A percentile compares a stretch with the other conserved stretches of the same genome.
Evolutionary conservation across 2,797 vertebrate species (phyloP).

Genomic region (Tragelaphus eurycerus): DNA sequence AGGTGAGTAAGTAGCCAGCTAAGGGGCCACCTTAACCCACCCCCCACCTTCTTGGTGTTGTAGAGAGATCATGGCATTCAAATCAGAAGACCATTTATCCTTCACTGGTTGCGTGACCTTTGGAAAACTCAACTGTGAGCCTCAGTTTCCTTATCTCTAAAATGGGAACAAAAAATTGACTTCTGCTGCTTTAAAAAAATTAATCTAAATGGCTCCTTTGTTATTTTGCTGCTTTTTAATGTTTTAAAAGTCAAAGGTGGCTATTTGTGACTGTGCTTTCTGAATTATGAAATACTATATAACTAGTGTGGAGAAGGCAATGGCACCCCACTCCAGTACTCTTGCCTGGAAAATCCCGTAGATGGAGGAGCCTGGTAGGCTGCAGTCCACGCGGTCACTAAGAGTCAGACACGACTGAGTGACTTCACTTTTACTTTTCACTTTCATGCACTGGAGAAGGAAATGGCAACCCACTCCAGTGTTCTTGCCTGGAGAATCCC

Average conservation of each 20-base stretch:
- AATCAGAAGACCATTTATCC: background rate
- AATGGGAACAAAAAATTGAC: background rate
- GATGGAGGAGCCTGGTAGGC: no score
- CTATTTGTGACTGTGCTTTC: background rate
- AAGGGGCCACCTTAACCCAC: background rate
- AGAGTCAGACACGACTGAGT: no score
- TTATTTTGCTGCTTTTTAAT: background rate
- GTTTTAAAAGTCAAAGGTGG: constrained; percentile 6
- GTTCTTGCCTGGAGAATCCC: no score
- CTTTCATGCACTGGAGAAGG: no score
- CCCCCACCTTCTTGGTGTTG: background rate
- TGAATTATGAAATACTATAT: background rate
- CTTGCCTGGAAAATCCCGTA: no score
- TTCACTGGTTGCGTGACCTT: background rate
- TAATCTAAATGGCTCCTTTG: background rate
- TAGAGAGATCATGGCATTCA: background rate
- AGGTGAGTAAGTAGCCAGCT: background rate
- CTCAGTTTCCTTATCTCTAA: constrained; percentile 21
- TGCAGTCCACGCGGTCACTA: no score
- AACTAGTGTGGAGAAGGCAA: background rate
- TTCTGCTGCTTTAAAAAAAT: background rate
- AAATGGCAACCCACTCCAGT: no score
- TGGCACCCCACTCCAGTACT: no score
- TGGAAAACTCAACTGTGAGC: background rate
- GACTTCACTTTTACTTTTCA: no score